phyloP scores from a whole-genome alignment of 2,797 vertebrate species.

The Liasis olivaceus region DNA sequence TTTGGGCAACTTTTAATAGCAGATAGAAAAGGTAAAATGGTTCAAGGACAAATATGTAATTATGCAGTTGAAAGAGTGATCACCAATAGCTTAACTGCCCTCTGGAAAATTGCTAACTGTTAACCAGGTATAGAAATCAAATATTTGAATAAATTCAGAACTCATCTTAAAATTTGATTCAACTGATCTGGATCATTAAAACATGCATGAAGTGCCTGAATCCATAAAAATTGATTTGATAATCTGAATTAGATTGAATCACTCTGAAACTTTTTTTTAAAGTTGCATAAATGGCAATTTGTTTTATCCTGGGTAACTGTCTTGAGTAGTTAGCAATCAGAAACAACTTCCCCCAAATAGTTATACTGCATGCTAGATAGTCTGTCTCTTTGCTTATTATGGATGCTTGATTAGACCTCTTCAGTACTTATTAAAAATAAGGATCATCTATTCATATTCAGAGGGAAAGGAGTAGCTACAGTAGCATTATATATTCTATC shows the following conservation, averaged over 20 bases:
- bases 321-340: not conserved
- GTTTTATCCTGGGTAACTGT: not conserved
- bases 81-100: not conserved
- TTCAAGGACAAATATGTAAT: rapidly evolving
- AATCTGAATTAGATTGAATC: no score
- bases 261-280: no score
- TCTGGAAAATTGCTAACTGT: not conserved
- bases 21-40: not conserved
- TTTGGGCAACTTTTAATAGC: not conserved
- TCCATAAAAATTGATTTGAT: no score
- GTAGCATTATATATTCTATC: no score
- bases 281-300: not conserved
- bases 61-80: not conserved
- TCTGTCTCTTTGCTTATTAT: not conserved
- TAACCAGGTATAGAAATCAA: not conserved
- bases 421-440: not conserved
- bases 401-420: not conserved
- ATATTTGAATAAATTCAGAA: not conserved
- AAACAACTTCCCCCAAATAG: not conserved
- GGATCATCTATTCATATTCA: not conserved
- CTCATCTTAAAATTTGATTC: no score
- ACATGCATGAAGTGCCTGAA: no score
- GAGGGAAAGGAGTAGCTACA: no score
- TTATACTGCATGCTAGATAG: not conserved
- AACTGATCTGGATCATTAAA: no score